Conservation (phyloP, 2,797 vertebrate genomes). For the Amazona finschi region DNA sequence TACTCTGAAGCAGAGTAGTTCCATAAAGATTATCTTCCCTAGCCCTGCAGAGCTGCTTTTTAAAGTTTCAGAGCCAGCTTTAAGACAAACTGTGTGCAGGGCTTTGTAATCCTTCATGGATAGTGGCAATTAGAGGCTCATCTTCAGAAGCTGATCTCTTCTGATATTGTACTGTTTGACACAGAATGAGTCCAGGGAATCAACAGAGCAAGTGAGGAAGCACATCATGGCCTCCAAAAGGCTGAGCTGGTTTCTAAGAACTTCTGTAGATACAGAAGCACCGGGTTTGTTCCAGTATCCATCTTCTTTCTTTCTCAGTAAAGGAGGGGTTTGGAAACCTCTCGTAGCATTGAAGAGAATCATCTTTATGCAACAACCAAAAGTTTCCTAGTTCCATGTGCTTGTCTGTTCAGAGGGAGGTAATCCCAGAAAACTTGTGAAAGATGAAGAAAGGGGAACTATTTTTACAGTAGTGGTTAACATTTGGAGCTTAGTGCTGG, state of each 20-base stretch:
- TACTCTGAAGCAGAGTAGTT: not conserved
- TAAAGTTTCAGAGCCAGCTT: not conserved
- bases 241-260: not conserved
- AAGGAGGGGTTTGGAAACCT: not conserved
- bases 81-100: not conserved
- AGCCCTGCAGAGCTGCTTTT: not conserved
- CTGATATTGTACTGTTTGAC: rapidly evolving
- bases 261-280: not conserved
- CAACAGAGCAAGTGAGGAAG: not conserved
- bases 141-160: not conserved
- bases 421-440: not conserved
- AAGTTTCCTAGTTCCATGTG: not conserved
- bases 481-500: not conserved
- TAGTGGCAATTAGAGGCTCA: not conserved
- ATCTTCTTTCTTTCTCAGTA: not conserved
- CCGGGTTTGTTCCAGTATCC: not conserved
- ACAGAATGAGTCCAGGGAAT: not conserved
- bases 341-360: not conserved
- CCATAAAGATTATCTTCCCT: not conserved
- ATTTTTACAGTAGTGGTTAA: constrained; percentile 15
- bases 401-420: not conserved
- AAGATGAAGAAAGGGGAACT: not conserved
- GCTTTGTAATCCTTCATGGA: not conserved
- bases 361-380: not conserved
- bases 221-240: not conserved